These are phyloP conservation scores for Cyrtodaria siliqua DNA, from an alignment of 2,888 invertebrate genomes.

Conservation along the genomic window DNA sequence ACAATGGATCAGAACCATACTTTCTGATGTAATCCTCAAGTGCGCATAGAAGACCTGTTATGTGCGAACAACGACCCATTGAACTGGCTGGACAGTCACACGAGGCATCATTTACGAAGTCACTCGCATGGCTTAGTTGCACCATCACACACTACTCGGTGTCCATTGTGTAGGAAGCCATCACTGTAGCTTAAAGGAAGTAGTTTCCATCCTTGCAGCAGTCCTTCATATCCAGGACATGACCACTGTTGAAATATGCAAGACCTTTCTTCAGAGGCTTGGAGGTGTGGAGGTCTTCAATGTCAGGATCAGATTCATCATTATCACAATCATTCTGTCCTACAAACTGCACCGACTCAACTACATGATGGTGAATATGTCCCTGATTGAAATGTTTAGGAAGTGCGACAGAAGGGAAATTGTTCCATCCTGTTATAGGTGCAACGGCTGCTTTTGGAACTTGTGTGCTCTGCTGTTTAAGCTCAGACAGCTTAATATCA, in stretches of 20 bases:
- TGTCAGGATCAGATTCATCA: conserved; percentile 12
- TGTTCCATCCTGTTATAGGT: conserved; percentile 25
- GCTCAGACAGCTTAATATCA: not conserved
- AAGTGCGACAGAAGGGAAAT: conserved; percentile 22
- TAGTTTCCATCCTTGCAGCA: conserved; percentile 29
- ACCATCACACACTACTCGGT: not conserved
- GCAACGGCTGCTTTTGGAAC: conserved; percentile 5
- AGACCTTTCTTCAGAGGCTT: conserved; percentile 36
- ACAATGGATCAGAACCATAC: not conserved
- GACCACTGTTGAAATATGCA: conserved; percentile 28
- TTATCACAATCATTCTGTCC: conserved; percentile 17
- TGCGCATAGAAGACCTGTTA: not conserved
- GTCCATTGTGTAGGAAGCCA: conserved; percentile 30
- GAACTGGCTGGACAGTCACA: conserved; percentile 1
- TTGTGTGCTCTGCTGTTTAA: not conserved
- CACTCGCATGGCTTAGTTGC: not conserved
- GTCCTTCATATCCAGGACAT: conserved; percentile 38
- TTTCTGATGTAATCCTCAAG: not conserved
- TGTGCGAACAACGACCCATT: not conserved
- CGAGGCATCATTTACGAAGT: not conserved
- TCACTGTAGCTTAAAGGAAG: conserved; percentile 40
- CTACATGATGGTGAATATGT: too few species aligned
- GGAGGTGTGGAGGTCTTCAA: conserved; percentile 46
- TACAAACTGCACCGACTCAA: conserved; percentile 41
- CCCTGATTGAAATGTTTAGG: conserved; percentile 28